These are phyloP conservation scores for Pogonognathellus flavescens DNA, from an alignment of 1,140 invertebrate genomes.

Conservation along the genomic window DNA sequence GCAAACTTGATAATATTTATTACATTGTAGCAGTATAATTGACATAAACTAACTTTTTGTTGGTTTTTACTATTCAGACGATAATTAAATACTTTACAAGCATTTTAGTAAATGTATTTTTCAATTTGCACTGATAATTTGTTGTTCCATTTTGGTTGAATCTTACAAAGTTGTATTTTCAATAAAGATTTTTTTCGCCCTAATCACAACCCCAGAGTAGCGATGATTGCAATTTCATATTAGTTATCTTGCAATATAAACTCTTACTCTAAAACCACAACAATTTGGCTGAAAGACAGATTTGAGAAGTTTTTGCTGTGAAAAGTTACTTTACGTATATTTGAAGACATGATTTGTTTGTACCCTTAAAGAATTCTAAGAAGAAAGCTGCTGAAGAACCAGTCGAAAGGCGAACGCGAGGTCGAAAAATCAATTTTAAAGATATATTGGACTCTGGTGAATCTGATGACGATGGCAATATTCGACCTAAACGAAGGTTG, in stretches of 20 bases:
- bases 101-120: too few species aligned
- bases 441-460: slow-evolving; percentile 76
- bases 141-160: not conserved
- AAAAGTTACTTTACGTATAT: not conserved
- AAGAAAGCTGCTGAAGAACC: slow-evolving; percentile 71
- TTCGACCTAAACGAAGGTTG: slow-evolving; percentile 76
- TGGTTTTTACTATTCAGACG: too few species aligned
- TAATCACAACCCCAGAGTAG: too few species aligned
- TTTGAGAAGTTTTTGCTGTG: not conserved
- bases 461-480: slow-evolving; percentile 66
- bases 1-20: too few species aligned
- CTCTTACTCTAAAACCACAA: not conserved
- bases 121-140: not conserved
- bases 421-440: slow-evolving; percentile 80
- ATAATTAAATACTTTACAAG: too few species aligned
- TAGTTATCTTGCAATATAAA: too few species aligned
- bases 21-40: too few species aligned
- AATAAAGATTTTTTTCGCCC: not conserved
- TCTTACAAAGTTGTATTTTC: not conserved
- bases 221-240: slow-evolving; percentile 6
- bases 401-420: slow-evolving; percentile 74
- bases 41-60: not conserved
- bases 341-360: not conserved
- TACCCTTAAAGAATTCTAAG: not conserved
- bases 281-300: slow-evolving; percentile 5